Conservation (phyloP, 2,113 vertebrate species). For the Erythrolamprus reginae region DNA sequence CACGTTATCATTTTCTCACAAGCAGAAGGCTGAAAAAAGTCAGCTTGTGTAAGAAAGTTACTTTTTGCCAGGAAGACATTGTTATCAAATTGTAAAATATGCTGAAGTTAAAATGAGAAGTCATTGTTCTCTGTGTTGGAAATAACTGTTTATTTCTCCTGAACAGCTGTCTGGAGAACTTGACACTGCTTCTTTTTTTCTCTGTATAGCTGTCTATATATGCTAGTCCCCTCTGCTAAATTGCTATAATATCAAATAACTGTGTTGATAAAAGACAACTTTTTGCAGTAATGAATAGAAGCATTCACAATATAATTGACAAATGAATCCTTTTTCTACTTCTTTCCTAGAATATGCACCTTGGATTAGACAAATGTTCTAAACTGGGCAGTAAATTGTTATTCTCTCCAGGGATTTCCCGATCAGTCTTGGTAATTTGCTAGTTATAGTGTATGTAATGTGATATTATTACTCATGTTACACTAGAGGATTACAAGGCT, state of each 20-base stretch:
- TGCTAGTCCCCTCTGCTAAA: constrained; percentile 41
- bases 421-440: constrained; percentile 67
- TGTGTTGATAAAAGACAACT: constrained; percentile 33
- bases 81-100: constrained; percentile 24
- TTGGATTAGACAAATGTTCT: constrained; percentile 50
- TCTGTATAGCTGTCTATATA: constrained; percentile 24
- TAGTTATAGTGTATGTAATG: constrained; percentile 60
- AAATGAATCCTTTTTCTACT: constrained; percentile 48
- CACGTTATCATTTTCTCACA: constrained; percentile 27
- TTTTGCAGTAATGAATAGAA: constrained; percentile 27
- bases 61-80: constrained; percentile 5
- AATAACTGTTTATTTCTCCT: constrained; percentile 38
- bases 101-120: constrained; percentile 10
- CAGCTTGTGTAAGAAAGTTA: background rate
- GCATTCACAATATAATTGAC: constrained; percentile 39
- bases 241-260: constrained; percentile 29
- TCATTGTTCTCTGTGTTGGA: constrained; percentile 17
- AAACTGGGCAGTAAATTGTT: constrained; percentile 52
- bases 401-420: constrained; percentile 59
- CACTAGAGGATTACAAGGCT: constrained; percentile 61
- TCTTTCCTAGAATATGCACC: constrained; percentile 40
- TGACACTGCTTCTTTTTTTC: constrained; percentile 32
- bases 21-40: constrained; percentile 8
- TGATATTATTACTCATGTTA: constrained; percentile 65
- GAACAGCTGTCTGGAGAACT: constrained; percentile 32